phyloP scores from a whole-genome alignment of 2,113 vertebrate genomes.

The Crocuta crocuta region DNA sequence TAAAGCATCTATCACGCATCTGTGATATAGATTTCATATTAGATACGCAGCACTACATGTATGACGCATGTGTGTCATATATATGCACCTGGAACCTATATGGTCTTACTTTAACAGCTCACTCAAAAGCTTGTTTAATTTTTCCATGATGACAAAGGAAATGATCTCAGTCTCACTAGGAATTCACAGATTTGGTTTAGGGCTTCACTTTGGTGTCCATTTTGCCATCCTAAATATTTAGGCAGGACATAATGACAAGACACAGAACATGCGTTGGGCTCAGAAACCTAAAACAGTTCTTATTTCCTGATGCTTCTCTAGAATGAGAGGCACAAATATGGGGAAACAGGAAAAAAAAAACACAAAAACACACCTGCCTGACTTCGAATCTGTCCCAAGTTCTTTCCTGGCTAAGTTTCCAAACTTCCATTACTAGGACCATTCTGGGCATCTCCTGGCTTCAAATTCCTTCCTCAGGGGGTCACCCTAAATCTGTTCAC shows the following conservation, averaged over 20 bases:
- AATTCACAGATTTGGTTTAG: not conserved
- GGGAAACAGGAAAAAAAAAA: not conserved
- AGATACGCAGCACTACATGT: not conserved
- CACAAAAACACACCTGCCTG: too few relatives aligned
- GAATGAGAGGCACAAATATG: not conserved
- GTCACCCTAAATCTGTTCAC: not conserved
- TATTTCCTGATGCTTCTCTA: not conserved
- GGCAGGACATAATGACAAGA: not conserved
- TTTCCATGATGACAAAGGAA: slow-evolving; percentile 21
- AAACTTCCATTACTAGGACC: accelerated
- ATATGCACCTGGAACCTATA: slow-evolving; percentile 40
- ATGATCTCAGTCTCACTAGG: slow-evolving; percentile 23
- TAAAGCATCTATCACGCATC: not conserved
- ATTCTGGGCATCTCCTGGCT: accelerated
- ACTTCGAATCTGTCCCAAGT: not conserved
- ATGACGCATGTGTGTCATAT: too few relatives aligned
- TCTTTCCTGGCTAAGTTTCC: too few relatives aligned
- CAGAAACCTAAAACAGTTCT: not conserved
- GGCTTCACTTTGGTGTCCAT: slow-evolving; percentile 31
- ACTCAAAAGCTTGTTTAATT: slow-evolving; percentile 78
- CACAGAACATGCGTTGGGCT: not conserved
- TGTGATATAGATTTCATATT: too few relatives aligned
- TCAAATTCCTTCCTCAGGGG: not conserved
- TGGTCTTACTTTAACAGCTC: slow-evolving; percentile 57
- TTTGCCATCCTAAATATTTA: slow-evolving; percentile 71